phyloP scores from a whole-genome alignment of 2,113 vertebrate genomes.

The Boleophthalmus pectinirostris region DNA sequence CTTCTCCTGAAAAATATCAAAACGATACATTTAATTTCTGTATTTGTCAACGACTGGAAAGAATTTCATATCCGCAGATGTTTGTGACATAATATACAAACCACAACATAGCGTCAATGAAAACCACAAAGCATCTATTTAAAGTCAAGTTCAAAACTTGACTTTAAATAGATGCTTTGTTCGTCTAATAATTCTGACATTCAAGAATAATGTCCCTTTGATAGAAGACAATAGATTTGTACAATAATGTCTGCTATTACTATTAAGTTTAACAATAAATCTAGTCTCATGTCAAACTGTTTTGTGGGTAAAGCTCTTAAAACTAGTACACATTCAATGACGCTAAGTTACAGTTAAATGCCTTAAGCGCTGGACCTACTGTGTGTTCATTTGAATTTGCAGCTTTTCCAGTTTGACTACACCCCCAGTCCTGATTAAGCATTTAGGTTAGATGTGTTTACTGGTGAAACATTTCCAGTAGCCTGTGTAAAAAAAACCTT shows the following conservation, averaged over 20 bases:
- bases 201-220: background rate
- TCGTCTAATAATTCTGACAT: background rate
- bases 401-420: background rate
- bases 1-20: constrained; percentile 74
- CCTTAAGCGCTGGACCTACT: background rate
- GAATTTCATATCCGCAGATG: constrained; percentile 7
- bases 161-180: background rate
- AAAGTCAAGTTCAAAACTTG: background rate
- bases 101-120: background rate
- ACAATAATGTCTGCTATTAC: background rate
- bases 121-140: too few relatives aligned
- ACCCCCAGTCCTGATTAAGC: background rate
- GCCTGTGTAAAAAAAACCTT: background rate
- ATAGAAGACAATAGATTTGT: background rate
- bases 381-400: background rate
- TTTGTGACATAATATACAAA: background rate
- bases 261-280: background rate
- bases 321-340: background rate
- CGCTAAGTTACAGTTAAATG: background rate
- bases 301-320: background rate
- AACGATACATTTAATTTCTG: constrained; percentile 19
- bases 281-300: background rate
- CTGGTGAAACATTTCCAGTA: background rate
- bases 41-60: background rate
- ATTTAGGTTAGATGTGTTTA: background rate